phyloP scores from a whole-genome alignment of 92 coral and sea anemone species.

The Epizoanthus illoricatus region DNA sequence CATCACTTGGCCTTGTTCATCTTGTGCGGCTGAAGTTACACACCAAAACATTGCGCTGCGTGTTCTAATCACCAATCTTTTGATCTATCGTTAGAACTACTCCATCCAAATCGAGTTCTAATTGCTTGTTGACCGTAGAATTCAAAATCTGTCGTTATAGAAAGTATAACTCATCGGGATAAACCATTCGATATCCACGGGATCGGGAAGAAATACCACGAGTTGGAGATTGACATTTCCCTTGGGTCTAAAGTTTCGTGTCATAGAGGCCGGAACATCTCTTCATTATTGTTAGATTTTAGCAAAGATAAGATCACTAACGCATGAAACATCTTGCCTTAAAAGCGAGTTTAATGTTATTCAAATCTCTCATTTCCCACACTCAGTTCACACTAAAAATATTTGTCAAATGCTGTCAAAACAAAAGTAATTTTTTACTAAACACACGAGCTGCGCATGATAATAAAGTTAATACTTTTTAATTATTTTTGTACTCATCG shows the following conservation, averaged over 20 bases:
- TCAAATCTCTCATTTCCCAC: conserved; percentile 16
- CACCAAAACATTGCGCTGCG: neutral
- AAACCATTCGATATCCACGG: conserved; percentile 16
- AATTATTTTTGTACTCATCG: neutral
- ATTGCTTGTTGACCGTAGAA: conserved; percentile 42
- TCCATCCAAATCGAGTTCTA: conserved; percentile 36
- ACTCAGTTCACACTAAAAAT: conserved; percentile 26
- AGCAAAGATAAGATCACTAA: conserved; percentile 23
- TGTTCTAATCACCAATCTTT: conserved; percentile 9
- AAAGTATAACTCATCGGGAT: conserved; percentile 34
- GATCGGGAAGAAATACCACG: neutral
- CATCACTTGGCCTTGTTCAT: conserved; percentile 1
- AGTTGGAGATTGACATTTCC: conserved; percentile 23
- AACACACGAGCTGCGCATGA: conserved; percentile 1
- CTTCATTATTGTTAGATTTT: conserved; percentile 35
- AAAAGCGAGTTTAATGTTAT: conserved; percentile 39
- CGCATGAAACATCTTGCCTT: conserved; percentile 29
- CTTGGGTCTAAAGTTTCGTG: conserved; percentile 1
- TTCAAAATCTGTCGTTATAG: conserved; percentile 42
- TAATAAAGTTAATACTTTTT: neutral
- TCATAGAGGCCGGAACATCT: conserved; percentile 10
- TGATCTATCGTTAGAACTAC: conserved; percentile 25
- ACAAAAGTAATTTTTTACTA: conserved; percentile 7
- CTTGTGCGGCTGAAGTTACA: neutral
- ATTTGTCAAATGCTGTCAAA: conserved; percentile 34